Evolutionary conservation across 1,140 invertebrate species (phyloP), one percentile per base, ranked within the genome.

Genomic region (Lithobius niger): DNA sequence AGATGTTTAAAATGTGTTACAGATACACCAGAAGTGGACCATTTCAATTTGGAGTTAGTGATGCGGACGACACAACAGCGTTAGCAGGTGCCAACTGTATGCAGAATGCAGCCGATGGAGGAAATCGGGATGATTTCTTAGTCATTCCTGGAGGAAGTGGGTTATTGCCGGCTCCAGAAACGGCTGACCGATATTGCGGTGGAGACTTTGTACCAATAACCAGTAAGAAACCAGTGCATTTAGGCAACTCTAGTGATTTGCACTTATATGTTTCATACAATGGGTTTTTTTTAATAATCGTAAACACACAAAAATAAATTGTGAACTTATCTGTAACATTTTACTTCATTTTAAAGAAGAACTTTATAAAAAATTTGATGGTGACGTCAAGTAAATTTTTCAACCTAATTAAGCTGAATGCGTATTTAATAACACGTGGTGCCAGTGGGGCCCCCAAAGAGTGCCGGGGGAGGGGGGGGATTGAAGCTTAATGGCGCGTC

Each of bases 131-230:
- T 0, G 84, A 87, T 68, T 88, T 79, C 63, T 78, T 88, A 1
- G 76, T 86, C 2, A 79, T 88, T 64, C 81, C 84, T 13, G 59
- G 48, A 25, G 48, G 48, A 27, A 50, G 48, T 50, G 48, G 48
- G 4, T 13, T 25, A 60, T 27, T 72, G 68, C 3, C 60, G 65
- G 54, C 58, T 68, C 1, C 64, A 65, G 22, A 75, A 50, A 27
- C 48, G 3, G 13, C 73, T 3, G 84, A 86, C 62, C 72, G 84
- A 45, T 86, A 84, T 69, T 88, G 85, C 64, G 84, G 84, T 1
- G 72, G 82, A 51, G 77, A 77, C 22, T 80, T 87, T 59, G 68
- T 76, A 1, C 68, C 80, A 22, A 80, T 81, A 53, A 77, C 77
- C 25, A 79, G 82, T 77, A 76, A 69, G 57, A 40, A n/a, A n/a